These are phyloP conservation scores for Ascidia mentula DNA, from an alignment of 23 tunicate genomes.

Conservation along the genomic window DNA sequence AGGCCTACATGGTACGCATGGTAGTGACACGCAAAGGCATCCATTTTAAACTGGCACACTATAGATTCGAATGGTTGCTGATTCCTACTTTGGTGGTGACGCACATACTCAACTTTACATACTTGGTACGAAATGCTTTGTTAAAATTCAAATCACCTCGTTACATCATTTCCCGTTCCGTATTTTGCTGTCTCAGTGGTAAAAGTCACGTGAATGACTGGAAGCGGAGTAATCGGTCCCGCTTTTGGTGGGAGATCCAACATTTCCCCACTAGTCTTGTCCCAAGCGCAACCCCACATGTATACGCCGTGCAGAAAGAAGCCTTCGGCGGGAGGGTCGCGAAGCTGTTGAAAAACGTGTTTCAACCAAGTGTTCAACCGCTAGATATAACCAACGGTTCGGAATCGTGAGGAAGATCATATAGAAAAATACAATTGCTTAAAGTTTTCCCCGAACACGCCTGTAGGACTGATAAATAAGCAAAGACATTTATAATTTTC, in stretches of 20 bases:
- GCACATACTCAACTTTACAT: too few species aligned
- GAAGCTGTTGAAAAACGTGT: conserved; percentile 43
- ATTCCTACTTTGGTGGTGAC: too few species aligned
- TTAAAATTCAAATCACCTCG: conserved; percentile 38
- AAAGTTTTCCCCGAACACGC: too few species aligned
- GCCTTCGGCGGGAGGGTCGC: conserved; percentile 94
- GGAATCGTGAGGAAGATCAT: not conserved
- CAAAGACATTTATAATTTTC: too few species aligned
- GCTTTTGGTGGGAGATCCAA: conserved; percentile 78
- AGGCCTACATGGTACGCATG: too few species aligned
- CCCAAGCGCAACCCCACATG: conserved; percentile 91
- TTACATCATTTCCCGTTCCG: conserved; percentile 43
- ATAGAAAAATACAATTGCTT: not conserved
- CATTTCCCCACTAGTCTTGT: conserved; percentile 85
- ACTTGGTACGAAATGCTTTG: too few species aligned
- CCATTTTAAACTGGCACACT: too few species aligned
- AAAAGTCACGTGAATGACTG: conserved; percentile 86
- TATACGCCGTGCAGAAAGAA: conserved; percentile 86
- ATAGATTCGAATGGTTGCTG: too few species aligned
- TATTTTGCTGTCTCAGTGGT: conserved; percentile 56
- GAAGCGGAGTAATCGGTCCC: conserved; percentile 55
- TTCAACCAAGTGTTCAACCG: too few species aligned
- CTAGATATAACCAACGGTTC: not conserved
- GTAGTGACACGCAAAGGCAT: too few species aligned
- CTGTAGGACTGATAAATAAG: too few species aligned